These are phyloP conservation scores for Leptinotarsa rubiginosa DNA, from an alignment of 2,888 invertebrate species.

Conservation along the genomic window DNA sequence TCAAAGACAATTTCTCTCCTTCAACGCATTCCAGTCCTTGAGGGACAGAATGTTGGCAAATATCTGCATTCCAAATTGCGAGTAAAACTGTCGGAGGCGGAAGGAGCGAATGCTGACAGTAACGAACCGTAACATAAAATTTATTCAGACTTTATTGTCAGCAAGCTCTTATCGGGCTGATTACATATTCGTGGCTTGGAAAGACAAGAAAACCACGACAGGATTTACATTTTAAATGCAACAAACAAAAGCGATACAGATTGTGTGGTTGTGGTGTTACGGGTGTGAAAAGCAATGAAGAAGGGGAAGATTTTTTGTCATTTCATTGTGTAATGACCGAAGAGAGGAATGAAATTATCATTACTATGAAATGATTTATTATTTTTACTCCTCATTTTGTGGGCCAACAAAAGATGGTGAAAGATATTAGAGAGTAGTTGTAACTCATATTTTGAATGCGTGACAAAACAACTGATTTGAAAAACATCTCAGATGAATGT, in stretches of 20 bases:
- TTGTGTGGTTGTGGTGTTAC: slow-evolving; percentile 30
- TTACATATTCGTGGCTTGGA: slow-evolving; percentile 36
- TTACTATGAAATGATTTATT: too few species aligned
- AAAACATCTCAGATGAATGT: too few species aligned
- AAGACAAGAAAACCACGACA: slow-evolving; percentile 36
- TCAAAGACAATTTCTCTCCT: background rate
- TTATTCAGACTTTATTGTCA: slow-evolving; percentile 33
- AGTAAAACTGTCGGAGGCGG: background rate
- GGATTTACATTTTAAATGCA: slow-evolving; percentile 48
- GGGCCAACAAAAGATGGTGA: too few species aligned
- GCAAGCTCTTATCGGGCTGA: slow-evolving; percentile 44
- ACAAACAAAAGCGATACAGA: slow-evolving; percentile 45
- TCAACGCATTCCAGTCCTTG: background rate
- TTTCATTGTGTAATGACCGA: background rate
- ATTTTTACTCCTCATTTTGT: too few species aligned
- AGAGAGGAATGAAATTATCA: background rate
- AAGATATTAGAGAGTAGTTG: too few species aligned
- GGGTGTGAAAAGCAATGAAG: background rate
- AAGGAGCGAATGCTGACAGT: slow-evolving; percentile 15
- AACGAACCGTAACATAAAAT: slow-evolving; percentile 25
- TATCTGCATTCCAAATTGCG: slow-evolving; percentile 13
- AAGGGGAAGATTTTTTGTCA: background rate
- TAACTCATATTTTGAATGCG: too few species aligned
- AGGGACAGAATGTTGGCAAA: slow-evolving; percentile 3
- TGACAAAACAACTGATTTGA: too few species aligned